Evolutionary conservation across 1,140 invertebrate species (phyloP).

Genomic region (Drosophila nikananu): DNA sequence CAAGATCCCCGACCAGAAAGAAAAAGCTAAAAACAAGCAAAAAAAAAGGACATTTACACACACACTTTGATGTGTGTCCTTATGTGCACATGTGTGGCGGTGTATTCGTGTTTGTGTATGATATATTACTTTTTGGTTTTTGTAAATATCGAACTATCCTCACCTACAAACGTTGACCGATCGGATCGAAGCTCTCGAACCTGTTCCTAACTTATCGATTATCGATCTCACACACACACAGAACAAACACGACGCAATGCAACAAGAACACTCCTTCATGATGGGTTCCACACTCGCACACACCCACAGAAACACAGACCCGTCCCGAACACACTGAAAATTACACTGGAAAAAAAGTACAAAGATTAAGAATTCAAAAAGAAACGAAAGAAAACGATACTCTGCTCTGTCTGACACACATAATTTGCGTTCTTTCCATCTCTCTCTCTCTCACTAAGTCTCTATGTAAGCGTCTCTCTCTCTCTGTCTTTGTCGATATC

Average conservation of each 20-base stretch:
- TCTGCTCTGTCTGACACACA: conserved; percentile 43
- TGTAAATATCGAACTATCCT: conserved; percentile 74
- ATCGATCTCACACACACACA: conserved; percentile 25
- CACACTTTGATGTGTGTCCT: conserved; percentile 26
- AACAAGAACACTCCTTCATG: conserved; percentile 39
- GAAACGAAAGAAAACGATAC: conserved; percentile 31
- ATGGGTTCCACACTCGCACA: conserved; percentile 52
- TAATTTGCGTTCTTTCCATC: conserved; percentile 29
- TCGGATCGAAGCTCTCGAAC: conserved; percentile 30
- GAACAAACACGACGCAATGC: conserved; percentile 57
- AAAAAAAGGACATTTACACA: conserved; percentile 11
- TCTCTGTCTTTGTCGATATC: conserved; percentile 37
- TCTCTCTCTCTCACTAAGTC: conserved; percentile 47
- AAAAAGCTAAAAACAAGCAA: conserved; percentile 7
- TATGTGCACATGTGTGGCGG: conserved; percentile 29
- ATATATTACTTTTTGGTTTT: conserved; percentile 85
- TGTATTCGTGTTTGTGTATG: conserved; percentile 47
- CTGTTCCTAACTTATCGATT: conserved; percentile 17
- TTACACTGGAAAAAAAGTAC: conserved; percentile 23
- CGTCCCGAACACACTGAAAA: conserved; percentile 18
- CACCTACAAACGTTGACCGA: conserved; percentile 52
- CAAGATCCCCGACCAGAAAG: conserved; percentile 9
- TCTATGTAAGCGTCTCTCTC: conserved; percentile 49
- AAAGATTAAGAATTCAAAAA: conserved; percentile 11
- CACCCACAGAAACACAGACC: conserved; percentile 26